Evolutionary conservation across 2,888 invertebrate species (phyloP).

Genomic region (Gnatocerus cornutus): DNA sequence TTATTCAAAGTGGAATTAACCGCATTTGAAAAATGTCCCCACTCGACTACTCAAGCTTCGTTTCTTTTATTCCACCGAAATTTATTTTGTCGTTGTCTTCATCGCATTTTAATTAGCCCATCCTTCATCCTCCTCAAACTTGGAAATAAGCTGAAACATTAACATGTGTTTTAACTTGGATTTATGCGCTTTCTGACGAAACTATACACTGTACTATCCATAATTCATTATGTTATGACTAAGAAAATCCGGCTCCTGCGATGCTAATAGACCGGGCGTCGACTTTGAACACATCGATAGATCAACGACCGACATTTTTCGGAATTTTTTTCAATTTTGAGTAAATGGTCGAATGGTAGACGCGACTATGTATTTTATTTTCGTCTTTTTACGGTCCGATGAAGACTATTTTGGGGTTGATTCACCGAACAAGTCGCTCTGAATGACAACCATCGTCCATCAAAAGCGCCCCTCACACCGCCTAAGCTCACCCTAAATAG

Average conservation of each 20-base stretch:
- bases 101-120: constrained; percentile 47
- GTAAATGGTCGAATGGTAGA: not conserved
- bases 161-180: constrained; percentile 57
- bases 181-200: constrained; percentile 56
- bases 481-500: constrained; percentile 3
- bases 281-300: constrained; percentile 32
- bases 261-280: constrained; percentile 46
- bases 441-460: constrained; percentile 63
- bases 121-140: constrained; percentile 40
- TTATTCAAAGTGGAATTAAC: not conserved
- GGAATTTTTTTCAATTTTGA: not conserved
- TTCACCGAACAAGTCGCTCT: constrained; percentile 62
- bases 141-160: constrained; percentile 54
- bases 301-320: constrained; percentile 40
- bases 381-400: constrained; percentile 60
- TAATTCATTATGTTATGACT: constrained; percentile 63
- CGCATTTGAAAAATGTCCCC: not conserved
- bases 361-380: constrained; percentile 37
- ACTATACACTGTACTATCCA: constrained; percentile 58
- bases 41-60: not conserved
- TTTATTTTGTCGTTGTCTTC: constrained; percentile 43
- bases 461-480: constrained; percentile 51
- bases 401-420: constrained; percentile 64
- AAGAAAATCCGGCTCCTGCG: constrained; percentile 60
- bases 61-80: constrained; percentile 37